Evolutionary conservation across 92 coral and sea anemone species (phyloP), one percentile per base, ranked within the genome.

Genomic region (Diadumene lineata): DNA sequence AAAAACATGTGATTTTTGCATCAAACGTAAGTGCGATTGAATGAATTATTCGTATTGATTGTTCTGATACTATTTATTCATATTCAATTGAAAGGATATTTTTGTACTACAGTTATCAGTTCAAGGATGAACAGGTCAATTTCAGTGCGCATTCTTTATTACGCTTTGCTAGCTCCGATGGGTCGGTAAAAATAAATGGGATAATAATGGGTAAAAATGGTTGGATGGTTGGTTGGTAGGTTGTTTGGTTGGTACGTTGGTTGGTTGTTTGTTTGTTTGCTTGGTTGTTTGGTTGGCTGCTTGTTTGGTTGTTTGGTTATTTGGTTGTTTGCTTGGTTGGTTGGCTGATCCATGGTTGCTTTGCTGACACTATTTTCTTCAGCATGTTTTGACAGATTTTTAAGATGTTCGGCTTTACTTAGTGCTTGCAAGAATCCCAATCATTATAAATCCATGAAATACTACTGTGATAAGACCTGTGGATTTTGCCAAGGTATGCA

Each of bases 401-500:
- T 24, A 24, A 79, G 70, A 51, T 87, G 92, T 30, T 16, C 24
- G 1, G 79, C 29, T 0, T 81, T 75, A 32, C 44, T 61, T 38
- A 16, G 53, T 2, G 64, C 25, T 25, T 89, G 94, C 72, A 55
- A 27, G 0, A 79, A 62, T 31, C 43, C 34, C 17, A 31, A 66
- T 10, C 69, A 79, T 48, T 53, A 23, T 65, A 32, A 22, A 0
- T 68, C 90, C 19, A 67, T 89, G 82, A 70, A 75, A 68, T 33
- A 79, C 53, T 66, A 74, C 78, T 89, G 94, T 63, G 28, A 84
- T 10, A 89, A 25, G 73, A 67, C 88, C 0, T 89, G 94, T 51
- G 85, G 77, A 16, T 83, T 64, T 43, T 89, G 94, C 46, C 27
- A 32, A 84, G 89, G 93, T 88, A 84, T 18, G 25, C 0, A 69